Percentiles rank a stretch among this genome's conserved stretches.
Conservation (phyloP, 2,797 vertebrate species). For the Sebastes itinus region DNA sequence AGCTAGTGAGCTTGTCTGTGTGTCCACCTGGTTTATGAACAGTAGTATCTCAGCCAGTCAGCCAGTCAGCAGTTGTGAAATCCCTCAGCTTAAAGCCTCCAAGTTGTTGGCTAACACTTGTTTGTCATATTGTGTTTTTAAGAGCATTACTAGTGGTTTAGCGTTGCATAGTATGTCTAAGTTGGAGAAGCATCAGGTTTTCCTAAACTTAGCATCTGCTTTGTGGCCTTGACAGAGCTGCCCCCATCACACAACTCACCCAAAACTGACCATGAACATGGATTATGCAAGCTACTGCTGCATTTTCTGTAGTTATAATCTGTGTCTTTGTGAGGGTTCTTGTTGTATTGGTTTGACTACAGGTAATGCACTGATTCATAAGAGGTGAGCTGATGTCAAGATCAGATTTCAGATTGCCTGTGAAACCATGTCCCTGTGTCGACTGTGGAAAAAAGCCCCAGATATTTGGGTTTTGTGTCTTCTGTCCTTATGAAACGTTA, state of each 20-base stretch:
- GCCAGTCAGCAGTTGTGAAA: constrained; percentile 46
- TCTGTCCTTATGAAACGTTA: background rate
- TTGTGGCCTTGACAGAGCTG: constrained; percentile 3
- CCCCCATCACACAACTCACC: background rate
- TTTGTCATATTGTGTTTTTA: background rate
- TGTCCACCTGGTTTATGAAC: background rate
- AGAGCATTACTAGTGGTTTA: background rate
- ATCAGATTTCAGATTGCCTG: constrained; percentile 40
- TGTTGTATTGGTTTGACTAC: background rate
- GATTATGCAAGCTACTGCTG: background rate
- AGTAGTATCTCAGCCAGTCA: background rate
- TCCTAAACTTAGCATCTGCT: background rate
- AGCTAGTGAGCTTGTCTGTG: background rate
- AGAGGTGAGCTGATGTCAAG: constrained; percentile 17
- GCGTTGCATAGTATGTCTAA: background rate
- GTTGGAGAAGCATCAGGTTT: background rate
- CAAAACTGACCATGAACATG: background rate
- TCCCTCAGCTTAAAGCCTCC: background rate
- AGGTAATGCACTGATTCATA: constrained; percentile 13
- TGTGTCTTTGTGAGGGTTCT: background rate
- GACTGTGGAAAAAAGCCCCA: background rate
- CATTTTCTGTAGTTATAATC: background rate
- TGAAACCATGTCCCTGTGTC: background rate
- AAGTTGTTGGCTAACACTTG: constrained; percentile 25
- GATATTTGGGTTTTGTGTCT: background rate